Base-by-base conservation (phyloP, 2,888 invertebrate species). In the Papilio protenor region DNA sequence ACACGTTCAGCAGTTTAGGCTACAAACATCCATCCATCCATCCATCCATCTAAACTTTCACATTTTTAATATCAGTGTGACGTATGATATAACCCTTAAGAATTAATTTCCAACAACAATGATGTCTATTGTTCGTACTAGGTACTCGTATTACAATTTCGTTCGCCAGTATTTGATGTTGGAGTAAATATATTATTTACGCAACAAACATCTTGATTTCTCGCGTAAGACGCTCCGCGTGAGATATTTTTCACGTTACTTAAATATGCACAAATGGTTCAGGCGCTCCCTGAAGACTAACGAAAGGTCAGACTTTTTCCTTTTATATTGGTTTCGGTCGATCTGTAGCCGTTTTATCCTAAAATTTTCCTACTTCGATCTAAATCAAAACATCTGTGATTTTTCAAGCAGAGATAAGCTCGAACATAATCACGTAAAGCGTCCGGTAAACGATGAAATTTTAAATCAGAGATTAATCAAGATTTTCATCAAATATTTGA, bases 251-350 rank as follows among this genome's bases (percentile, higher is more conserved):
- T 84, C 83, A 84, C 80, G 82, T 79, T 82, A 78, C 81, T 88
- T 85, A 87, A 88, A 87, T 87, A 89, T 88, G 85, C 83, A 87
- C 83, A 83, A 85, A 85, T 84, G 80, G 84, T 78, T 75, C 81
- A 77, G 84, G 83, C 79, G 81, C 80, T 84, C 83, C 81, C 82
- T 75, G 77, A 59, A 81, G 82, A 81, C 81, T 61, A 21, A 77
- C 70, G 79, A 78, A 79, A 81, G 81, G 82, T 82, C 80, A 81
- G 79, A 55, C 73, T 79, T 52, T 76, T 82, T 76, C 76, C 75
- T 79, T 81, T 81, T 82, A 82, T 83, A 82, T 81, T 77, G 80
- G 80, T 79, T 78, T 74, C 73, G 73, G 79, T 81, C 77, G 79
- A 80, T 81, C 76, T 80, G 79, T 81, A 75, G 59, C 14, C 70